Evolutionary conservation across 2,797 vertebrate genomes (phyloP), one percentile per base, ranked within the genome.

Genomic region (Hippopotamyrus pictus): DNA sequence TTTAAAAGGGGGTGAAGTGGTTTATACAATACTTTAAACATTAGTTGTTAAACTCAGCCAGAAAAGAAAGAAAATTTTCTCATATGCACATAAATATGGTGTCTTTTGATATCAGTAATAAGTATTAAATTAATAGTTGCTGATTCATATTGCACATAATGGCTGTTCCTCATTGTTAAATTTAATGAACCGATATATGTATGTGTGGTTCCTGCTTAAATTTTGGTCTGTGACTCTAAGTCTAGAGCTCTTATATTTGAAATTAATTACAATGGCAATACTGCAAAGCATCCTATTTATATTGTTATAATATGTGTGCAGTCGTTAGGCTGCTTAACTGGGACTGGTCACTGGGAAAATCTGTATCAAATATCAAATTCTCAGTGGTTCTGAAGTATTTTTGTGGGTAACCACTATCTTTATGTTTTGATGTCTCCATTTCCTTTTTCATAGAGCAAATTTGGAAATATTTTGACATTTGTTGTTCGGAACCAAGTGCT

Each of bases 381-480:
- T n/a, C 37, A 25, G 57, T 48, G 53, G 37, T 65, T 29, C 8
- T 87, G 3, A n/a, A 59, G 50, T 62, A 46, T 65, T 87, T 62
- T 73, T 89, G 79, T 82, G 88, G 88, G 85, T 86, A 89, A 89
- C 54, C 50, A 41, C 53, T 29, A 79, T 76, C 88, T 90, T 83
- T 25, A 48, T 89, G 69, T 88, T 54, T 90, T 88, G 90, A 50
- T 87, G 88, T 54, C 53, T 88, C 48, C 12, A 87, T 89, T 53
- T 90, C 86, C 65, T 88, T 41, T 6, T 73, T 73, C 29, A 22
- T 51, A 65, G 88, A 89, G 88, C 86, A 86, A 57, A 69, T 33
- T 25, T 85, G 86, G 86, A 89, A 85, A 22, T 89, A 62, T 83
- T 88, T 82, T 91, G 90, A 90, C 88, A 85, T 79, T 85, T 54